Evolutionary conservation across 2,113 vertebrate genomes (phyloP).

Genomic region (Pterocles orientalis): DNA sequence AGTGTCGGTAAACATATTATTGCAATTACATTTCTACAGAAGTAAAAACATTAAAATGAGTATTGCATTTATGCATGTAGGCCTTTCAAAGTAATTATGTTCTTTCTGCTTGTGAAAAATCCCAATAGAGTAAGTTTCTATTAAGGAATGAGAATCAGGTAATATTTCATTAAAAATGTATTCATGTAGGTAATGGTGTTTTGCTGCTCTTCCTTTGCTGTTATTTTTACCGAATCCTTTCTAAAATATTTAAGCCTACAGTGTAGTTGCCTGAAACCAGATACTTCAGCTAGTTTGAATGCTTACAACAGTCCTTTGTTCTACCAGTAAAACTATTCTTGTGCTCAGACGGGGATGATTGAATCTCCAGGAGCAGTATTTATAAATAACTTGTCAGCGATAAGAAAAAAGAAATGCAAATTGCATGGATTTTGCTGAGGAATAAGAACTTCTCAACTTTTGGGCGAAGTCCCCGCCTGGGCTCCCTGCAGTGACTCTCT

Average conservation of each 20-base stretch:
- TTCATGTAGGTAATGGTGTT: conserved; percentile 55
- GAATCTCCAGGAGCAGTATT: conserved; percentile 40
- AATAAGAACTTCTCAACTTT: neutral
- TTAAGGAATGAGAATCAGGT: neutral
- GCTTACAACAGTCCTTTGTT: conserved; percentile 37
- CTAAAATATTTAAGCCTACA: conserved; percentile 67
- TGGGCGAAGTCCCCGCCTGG: neutral
- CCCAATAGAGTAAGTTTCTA: conserved; percentile 45
- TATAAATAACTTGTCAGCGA: conserved; percentile 25
- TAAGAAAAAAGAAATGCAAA: neutral
- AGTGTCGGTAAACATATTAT: neutral
- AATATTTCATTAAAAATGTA: conserved; percentile 64
- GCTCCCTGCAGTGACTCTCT: neutral
- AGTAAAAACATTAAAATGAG: conserved; percentile 26
- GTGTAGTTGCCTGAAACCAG: conserved; percentile 51
- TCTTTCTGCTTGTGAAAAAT: conserved; percentile 36
- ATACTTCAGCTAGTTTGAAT: conserved; percentile 24
- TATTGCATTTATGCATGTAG: conserved; percentile 38
- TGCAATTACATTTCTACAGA: conserved; percentile 41
- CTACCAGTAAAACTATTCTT: neutral
- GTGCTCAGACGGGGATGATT: neutral
- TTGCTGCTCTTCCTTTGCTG: conserved; percentile 58
- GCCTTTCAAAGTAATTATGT: conserved; percentile 54
- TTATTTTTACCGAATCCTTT: conserved; percentile 61
- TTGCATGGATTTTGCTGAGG: neutral